Evolutionary conservation across 2,888 invertebrate genomes (phyloP).

Genomic region (Caenorhabditis imperialis): DNA sequence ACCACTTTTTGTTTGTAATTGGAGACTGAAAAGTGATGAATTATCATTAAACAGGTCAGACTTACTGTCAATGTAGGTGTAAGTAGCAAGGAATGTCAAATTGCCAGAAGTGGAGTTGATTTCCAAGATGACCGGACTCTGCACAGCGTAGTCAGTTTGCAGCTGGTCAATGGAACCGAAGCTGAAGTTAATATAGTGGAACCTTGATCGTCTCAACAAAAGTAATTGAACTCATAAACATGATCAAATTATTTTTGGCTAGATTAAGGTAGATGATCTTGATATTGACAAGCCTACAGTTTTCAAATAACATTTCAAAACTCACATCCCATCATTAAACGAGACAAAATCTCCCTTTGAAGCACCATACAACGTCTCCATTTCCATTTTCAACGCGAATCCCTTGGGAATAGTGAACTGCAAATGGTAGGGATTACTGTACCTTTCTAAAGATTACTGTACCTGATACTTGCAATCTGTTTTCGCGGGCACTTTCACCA

Average conservation of each 20-base stretch:
- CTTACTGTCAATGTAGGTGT: slow-evolving; percentile 26
- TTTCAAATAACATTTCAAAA: no score
- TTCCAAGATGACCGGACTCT: not conserved
- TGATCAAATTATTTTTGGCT: no score
- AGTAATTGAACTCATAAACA: no score
- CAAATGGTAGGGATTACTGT: no score
- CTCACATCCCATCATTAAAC: not conserved
- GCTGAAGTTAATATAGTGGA: no score
- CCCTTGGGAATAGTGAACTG: slow-evolving; percentile 36
- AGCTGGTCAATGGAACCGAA: no score
- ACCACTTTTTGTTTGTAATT: slow-evolving; percentile 13
- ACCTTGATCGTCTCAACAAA: no score
- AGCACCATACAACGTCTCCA: slow-evolving; percentile 4
- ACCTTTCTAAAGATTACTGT: no score
- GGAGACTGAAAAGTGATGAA: slow-evolving; percentile 16
- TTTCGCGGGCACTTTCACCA: slow-evolving; percentile 10
- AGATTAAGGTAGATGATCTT: no score
- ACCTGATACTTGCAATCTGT: slow-evolving; percentile 15
- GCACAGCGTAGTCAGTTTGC: no score
- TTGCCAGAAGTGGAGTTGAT: slow-evolving; percentile 15
- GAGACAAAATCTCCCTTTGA: slow-evolving; percentile 23
- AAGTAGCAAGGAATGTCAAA: slow-evolving; percentile 20
- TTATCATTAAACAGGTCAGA: not conserved
- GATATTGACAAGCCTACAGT: no score
- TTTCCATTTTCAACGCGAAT: slow-evolving; percentile 24